These are phyloP conservation scores for Vesta saturnalis DNA, from an alignment of 2,888 invertebrate species.

Conservation along the genomic window DNA sequence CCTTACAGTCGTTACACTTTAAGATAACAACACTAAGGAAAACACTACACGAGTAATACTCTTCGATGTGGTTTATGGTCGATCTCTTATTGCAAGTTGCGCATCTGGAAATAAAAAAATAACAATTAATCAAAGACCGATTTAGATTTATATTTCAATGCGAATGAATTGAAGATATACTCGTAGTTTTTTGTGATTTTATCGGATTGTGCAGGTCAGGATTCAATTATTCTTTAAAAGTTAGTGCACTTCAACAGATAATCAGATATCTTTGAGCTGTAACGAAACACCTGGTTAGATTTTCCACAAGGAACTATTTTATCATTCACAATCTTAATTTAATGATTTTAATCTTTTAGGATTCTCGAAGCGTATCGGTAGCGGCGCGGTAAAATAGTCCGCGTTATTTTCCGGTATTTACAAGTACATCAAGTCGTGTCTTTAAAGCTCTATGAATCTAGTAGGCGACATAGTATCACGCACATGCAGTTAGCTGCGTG, in stretches of 20 bases:
- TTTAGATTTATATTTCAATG: conserved; percentile 7
- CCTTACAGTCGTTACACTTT: conserved; percentile 36
- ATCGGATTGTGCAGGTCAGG: neutral
- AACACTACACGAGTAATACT: conserved; percentile 32
- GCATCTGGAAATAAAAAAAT: conserved; percentile 2
- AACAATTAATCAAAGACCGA: neutral
- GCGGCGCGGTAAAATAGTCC: conserved; percentile 36
- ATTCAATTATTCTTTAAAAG: conserved; percentile 15
- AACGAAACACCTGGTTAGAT: conserved; percentile 32
- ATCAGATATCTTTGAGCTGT: conserved; percentile 22
- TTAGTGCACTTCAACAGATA: conserved; percentile 10
- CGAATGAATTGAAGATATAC: no score
- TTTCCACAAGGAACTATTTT: conserved; percentile 26
- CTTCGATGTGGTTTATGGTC: neutral
- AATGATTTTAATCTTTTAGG: conserved; percentile 50
- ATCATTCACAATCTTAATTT: conserved; percentile 45
- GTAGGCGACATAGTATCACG: conserved; percentile 55
- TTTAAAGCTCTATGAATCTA: conserved; percentile 49
- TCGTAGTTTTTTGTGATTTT: neutral
- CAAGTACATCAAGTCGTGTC: conserved; percentile 48
- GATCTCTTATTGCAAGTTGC: neutral
- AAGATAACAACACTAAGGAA: conserved; percentile 38
- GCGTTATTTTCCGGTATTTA: conserved; percentile 46
- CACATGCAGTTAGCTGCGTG: conserved; percentile 56
- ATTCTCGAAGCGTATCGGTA: conserved; percentile 50